Base-by-base conservation (phyloP, 2,797 vertebrate species). In the Bradypus variegatus region DNA sequence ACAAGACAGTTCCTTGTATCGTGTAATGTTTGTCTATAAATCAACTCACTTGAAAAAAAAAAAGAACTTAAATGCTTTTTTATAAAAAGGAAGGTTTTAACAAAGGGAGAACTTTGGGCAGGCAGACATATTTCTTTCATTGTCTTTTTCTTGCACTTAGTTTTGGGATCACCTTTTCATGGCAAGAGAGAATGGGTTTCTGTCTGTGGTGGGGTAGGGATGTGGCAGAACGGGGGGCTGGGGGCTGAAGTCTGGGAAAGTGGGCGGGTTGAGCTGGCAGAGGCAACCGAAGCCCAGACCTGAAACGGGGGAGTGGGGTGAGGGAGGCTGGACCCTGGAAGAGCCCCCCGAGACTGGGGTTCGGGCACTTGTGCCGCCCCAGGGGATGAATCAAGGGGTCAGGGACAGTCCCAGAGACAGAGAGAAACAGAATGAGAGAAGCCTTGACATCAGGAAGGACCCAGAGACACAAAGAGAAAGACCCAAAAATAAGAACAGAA, bases 361-460 rank as follows among this genome's bases (percentile, higher is more conserved):
- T 12, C 8, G 3, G 2, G 1, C 7, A 11, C 53, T 19, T 5
- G 5, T 25, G 31, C 9, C 7, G 4, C 9, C 60, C 60, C 36
- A 8, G 53, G 48, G 1, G 15, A 11, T 23, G 41, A 11, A 76
- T 33, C 31, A 33, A 50, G 67, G 27, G 8, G 2, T 0, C 1
- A 1, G 19, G 38, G 15, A 48, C 4, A 3, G 21, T 36, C 14
- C 31, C 64, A 48, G 36, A 29, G 29, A 4, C 38, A 15, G 50
- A 11, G 10, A 75, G 67, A 81, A 1, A 50, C 27, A 45, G 88
- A 62, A 29, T 4, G 3, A 80, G 33, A 67, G 65, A 7, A 15
- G n/a, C 1, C 1, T 27, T 12, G 80, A 65, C 18, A 10, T 48
- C 23, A 6, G 31, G 53, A 38, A 70, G 31, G 38, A 36, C 38